Conservation (phyloP, 2,888 invertebrate genomes). For the Aplocera efformata region DNA sequence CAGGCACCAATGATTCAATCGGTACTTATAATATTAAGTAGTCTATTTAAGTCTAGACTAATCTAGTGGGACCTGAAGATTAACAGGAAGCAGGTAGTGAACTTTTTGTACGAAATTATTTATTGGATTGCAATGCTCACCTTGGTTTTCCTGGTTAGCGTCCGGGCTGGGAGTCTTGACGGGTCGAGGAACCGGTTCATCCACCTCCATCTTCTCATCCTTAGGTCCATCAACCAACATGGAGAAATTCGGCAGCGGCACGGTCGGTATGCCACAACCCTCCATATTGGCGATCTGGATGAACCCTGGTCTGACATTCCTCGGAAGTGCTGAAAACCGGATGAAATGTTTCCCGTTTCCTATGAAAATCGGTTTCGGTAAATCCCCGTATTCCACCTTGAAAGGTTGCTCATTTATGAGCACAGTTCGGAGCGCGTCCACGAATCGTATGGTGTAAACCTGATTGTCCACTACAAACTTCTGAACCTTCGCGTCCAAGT, state of each 20-base stretch:
- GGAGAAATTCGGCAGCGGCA: constrained; percentile 34
- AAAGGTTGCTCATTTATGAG: constrained; percentile 89
- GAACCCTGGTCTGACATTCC: constrained; percentile 85
- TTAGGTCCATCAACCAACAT: constrained; percentile 29
- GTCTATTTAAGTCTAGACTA: no score
- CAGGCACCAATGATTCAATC: no score
- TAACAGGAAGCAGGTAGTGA: no score
- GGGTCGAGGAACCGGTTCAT: constrained; percentile 38
- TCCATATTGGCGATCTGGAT: constrained; percentile 87
- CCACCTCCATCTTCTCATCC: constrained; percentile 47
- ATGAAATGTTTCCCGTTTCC: constrained; percentile 89
- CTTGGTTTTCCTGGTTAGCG: constrained; percentile 52
- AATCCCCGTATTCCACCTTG: constrained; percentile 90
- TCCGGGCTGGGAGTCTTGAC: constrained; percentile 63
- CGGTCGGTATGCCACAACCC: constrained; percentile 52
- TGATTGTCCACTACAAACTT: constrained; percentile 87
- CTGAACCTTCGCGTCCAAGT: constrained; percentile 91
- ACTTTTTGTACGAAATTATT: no score
- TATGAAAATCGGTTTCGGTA: constrained; percentile 88
- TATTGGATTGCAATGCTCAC: no score
- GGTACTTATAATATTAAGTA: no score
- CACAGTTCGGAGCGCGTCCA: constrained; percentile 87
- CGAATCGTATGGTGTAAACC: constrained; percentile 88
- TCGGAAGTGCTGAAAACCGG: constrained; percentile 89
- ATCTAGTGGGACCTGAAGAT: no score